Conservation (phyloP, 2,797 vertebrate genomes). For the Nyctibius grandis region DNA sequence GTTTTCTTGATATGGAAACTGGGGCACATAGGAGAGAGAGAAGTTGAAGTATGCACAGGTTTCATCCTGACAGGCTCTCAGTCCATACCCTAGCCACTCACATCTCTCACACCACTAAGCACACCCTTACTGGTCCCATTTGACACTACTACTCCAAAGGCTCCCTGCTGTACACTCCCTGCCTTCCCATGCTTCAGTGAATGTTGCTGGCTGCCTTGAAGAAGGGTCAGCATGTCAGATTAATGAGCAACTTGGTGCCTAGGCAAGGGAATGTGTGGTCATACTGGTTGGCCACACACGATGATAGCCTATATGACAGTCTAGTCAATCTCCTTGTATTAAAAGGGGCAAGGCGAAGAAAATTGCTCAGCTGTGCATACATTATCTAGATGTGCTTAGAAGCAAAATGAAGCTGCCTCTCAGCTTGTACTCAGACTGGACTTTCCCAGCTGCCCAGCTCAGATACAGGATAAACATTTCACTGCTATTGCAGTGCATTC, state of each 20-base stretch:
- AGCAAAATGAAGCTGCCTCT: background rate
- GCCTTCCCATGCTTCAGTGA: background rate
- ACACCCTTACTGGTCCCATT: background rate
- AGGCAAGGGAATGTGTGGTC: background rate
- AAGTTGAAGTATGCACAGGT: background rate
- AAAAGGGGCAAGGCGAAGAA: background rate
- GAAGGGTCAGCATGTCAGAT: background rate
- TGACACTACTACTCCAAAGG: background rate
- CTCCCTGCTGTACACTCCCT: background rate
- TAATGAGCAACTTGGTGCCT: background rate
- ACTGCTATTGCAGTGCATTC: background rate
- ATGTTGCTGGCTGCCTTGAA: background rate
- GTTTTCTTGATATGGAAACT: background rate
- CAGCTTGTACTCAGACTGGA: background rate
- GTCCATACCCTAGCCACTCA: background rate
- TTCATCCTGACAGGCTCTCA: background rate
- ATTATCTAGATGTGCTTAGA: background rate
- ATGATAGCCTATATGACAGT: background rate
- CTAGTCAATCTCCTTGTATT: background rate
- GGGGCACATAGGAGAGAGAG: background rate
- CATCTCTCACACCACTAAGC: background rate
- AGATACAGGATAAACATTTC: background rate
- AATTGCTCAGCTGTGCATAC: background rate
- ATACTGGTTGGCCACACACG: background rate
- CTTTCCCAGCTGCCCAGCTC: background rate